phyloP scores from a whole-genome alignment of 2,113 vertebrate genomes.

The Cromileptes altivelis region DNA sequence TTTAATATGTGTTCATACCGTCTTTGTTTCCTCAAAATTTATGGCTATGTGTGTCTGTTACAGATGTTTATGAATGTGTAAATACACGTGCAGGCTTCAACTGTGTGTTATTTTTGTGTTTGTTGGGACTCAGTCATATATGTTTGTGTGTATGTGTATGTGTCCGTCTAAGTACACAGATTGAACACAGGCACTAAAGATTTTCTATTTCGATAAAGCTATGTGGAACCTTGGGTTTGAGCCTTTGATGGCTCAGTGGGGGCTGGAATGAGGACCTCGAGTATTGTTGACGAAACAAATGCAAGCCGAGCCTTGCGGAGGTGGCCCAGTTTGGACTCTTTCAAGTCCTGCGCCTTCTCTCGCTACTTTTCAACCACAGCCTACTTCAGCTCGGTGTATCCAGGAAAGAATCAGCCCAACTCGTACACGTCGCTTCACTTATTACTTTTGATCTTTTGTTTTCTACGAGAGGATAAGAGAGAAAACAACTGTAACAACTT shows the following conservation, averaged over 20 bases:
- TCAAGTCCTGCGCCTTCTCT: slow-evolving; percentile 30
- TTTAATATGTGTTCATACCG: slow-evolving; percentile 8
- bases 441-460: slow-evolving; percentile 46
- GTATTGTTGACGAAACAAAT: slow-evolving; percentile 53
- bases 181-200: slow-evolving; percentile 63
- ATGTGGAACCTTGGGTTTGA: slow-evolving; percentile 72
- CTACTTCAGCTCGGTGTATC: neutral
- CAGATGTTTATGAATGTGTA: neutral
- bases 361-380: slow-evolving; percentile 8
- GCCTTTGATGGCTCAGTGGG: slow-evolving; percentile 57
- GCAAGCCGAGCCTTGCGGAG: slow-evolving; percentile 40
- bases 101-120: neutral
- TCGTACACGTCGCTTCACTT: neutral
- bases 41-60: slow-evolving; percentile 11
- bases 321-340: slow-evolving; percentile 57
- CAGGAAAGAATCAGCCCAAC: slow-evolving; percentile 5
- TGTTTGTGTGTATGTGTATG: slow-evolving; percentile 2
- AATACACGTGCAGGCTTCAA: neutral
- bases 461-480: slow-evolving; percentile 45
- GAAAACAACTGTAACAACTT: slow-evolving; percentile 82
- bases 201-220: slow-evolving; percentile 60
- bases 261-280: slow-evolving; percentile 21
- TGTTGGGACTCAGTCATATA: neutral
- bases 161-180: slow-evolving; percentile 42
- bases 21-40: slow-evolving; percentile 6